Evolutionary conservation across 2,113 vertebrate genomes (phyloP).

Genomic region (Apaloderma vittatum): DNA sequence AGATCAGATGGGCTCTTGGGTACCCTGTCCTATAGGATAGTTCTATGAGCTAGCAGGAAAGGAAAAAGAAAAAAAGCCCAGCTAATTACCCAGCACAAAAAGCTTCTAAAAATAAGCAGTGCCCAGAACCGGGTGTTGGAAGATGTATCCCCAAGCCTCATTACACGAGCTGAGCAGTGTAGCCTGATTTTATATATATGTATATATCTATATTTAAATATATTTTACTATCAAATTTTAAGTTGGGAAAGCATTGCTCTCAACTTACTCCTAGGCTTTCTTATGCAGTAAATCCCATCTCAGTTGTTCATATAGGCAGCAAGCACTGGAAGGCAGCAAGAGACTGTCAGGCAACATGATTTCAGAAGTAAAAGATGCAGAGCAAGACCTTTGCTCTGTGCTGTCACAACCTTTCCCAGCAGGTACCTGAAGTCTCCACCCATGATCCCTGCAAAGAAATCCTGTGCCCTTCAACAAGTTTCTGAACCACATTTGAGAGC

Average conservation of each 20-base stretch:
- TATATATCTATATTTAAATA: neutral
- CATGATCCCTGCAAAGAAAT: rapidly evolving
- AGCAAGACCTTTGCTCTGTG: neutral
- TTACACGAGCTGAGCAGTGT: neutral
- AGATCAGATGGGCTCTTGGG: neutral
- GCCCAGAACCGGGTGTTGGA: neutral
- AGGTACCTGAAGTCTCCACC: neutral
- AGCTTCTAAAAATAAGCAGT: neutral
- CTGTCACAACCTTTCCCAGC: neutral
- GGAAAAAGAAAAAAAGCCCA: neutral
- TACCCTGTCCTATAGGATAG: too few species aligned
- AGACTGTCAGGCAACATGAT: neutral
- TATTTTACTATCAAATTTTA: neutral
- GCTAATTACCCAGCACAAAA: neutral
- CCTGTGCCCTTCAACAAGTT: neutral
- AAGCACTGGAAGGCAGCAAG: neutral
- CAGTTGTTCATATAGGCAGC: neutral
- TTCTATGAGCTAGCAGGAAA: neutral
- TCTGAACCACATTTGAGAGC: rapidly evolving
- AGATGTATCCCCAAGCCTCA: neutral
- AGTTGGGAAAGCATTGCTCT: neutral
- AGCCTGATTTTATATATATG: neutral
- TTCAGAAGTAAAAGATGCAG: neutral
- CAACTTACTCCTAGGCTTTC: neutral
- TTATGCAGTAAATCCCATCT: neutral